Evolutionary conservation across 2,113 vertebrate genomes (phyloP).

Genomic region (Channa argus): DNA sequence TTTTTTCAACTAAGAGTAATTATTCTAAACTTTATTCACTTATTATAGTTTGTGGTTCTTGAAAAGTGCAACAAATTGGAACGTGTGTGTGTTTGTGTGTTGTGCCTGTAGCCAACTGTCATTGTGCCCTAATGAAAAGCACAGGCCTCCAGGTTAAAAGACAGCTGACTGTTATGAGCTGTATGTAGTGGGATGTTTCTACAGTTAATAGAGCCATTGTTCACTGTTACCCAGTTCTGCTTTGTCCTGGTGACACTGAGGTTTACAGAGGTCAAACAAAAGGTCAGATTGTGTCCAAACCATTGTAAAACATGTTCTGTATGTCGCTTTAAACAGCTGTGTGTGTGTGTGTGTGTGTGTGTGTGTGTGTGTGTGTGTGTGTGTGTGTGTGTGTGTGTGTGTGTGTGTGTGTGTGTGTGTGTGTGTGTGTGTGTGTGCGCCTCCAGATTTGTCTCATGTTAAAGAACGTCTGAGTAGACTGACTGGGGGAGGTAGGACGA

Average conservation of each 20-base stretch:
- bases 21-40: no score
- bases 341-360: constrained; percentile 24
- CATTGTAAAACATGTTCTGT: neutral
- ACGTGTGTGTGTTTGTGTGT: neutral
- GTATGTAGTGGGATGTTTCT: constrained; percentile 34
- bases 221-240: neutral
- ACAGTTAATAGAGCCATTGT: constrained; percentile 41
- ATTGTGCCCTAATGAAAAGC: constrained; percentile 48
- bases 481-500: constrained; percentile 11
- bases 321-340: neutral
- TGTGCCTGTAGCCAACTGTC: constrained; percentile 12
- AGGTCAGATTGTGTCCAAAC: neutral
- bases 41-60: no score
- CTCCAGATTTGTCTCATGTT: constrained; percentile 34
- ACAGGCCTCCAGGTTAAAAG: constrained; percentile 31
- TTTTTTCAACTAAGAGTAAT: no score
- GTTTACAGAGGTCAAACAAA: constrained; percentile 15
- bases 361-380: constrained; percentile 19
- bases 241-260: constrained; percentile 13
- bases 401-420: constrained; percentile 19
- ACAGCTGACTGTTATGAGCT: constrained; percentile 39
- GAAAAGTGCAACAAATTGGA: neutral
- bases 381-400: constrained; percentile 28
- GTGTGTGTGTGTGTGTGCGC: constrained; percentile 18
- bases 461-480: constrained; percentile 25